Base-by-base conservation (phyloP, 2,797 vertebrate species). In the Silurus lanzhouensis region DNA sequence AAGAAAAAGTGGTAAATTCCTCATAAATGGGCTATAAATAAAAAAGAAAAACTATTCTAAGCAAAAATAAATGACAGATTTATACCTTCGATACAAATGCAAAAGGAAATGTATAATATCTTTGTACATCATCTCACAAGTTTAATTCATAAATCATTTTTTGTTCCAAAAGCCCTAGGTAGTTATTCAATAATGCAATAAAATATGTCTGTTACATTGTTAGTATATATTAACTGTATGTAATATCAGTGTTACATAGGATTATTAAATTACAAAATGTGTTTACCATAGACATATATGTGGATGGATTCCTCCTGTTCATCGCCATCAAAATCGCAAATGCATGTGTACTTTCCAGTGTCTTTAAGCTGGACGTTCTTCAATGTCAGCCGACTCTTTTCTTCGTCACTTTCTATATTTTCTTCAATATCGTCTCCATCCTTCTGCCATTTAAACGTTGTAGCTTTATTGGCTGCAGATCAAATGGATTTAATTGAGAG, bases 251-350 rank as follows among this genome's bases (percentile, higher is more conserved):
- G 52, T 25, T 52, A 52, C 6, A 61, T 2, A 61, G 20, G 17
- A 61, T 63, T 22, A 22, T 9, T 7, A 9, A 20, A 63, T 63
- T 2, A 9, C 58, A 61, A 38, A 27, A 27, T 9, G 64, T 66
- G 12, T 63, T 92, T 75, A 96, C 95, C 89, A 83, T 94, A 91
- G 87, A 95, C 86, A 79, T 79, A 93, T 22, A 96, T 10, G 64
- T 44, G 5, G 2, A 0, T 25, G 14, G 0, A 0, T 2, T 79
- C 0, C 0, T 91, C 86, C 0, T 0, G 0, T 46, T 83, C 14
- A 7, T 86, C 90, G 0, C 0, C 83, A 0, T 93, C 89, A 44
- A 80, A 94, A 0, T 91, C 90, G 83, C 91, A 91, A 0, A 0
- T 0, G 46, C 95, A 96, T 58, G 7, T 91, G 38, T 96, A 96